These are phyloP conservation scores for Musca vetustissima DNA, from an alignment of 1,140 invertebrate genomes.

Conservation along the genomic window DNA sequence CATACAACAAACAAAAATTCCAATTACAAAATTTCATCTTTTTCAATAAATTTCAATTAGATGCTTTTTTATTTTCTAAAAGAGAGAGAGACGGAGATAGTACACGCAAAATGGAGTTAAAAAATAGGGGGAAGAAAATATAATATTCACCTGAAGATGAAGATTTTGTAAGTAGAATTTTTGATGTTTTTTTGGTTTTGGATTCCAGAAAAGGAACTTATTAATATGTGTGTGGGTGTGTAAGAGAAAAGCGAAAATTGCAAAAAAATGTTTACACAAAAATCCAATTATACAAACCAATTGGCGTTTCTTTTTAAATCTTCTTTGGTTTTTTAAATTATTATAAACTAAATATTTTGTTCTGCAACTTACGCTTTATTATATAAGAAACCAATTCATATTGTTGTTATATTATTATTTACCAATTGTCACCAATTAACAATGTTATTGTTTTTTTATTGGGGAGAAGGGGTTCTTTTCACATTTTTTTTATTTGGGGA, in stretches of 20 bases:
- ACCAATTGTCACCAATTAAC: slow-evolving; percentile 2
- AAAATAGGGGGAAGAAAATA: background rate
- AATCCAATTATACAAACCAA: slow-evolving; percentile 44
- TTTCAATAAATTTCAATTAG: background rate
- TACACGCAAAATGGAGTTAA: no score
- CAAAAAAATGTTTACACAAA: slow-evolving; percentile 51
- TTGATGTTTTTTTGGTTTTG: slow-evolving; percentile 18
- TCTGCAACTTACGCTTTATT: slow-evolving; percentile 20
- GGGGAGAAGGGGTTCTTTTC: background rate
- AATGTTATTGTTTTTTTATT: no score
- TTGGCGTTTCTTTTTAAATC: background rate
- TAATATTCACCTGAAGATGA: slow-evolving; percentile 24
- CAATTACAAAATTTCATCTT: slow-evolving; percentile 27
- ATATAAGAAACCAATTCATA: background rate
- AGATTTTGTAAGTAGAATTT: slow-evolving; percentile 24
- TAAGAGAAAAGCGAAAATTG: slow-evolving; percentile 53
- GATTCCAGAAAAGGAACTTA: background rate
- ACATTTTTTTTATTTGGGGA: background rate
- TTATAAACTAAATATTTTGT: background rate
- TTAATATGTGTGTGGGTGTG: no score
- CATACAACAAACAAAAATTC: slow-evolving; percentile 1
- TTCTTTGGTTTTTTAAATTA: background rate
- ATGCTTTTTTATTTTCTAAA: background rate
- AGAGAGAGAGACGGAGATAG: background rate
- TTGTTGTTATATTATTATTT: slow-evolving; percentile 7